Evolutionary conservation across 2,888 invertebrate species (phyloP).

Genomic region (Diloba caeruleocephala): DNA sequence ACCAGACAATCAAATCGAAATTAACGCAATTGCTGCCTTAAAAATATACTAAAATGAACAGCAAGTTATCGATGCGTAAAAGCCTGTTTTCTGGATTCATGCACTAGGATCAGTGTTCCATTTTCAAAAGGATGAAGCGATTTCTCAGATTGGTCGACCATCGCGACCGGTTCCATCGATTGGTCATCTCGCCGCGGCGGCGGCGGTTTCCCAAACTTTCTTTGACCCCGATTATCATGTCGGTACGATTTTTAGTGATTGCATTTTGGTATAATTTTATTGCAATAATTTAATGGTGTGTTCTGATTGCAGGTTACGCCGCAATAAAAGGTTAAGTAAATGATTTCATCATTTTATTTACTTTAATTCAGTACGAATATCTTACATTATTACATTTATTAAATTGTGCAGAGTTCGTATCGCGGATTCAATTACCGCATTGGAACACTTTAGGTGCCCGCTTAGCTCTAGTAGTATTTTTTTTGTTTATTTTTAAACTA

Average conservation of each 20-base stretch:
- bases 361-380: no score
- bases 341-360: not conserved
- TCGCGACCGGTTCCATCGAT: constrained; percentile 73
- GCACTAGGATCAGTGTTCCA: constrained; percentile 43
- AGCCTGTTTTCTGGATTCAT: constrained; percentile 33
- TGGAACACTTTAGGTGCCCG: not conserved
- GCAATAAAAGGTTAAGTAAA: constrained; percentile 3
- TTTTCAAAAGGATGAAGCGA: constrained; percentile 55
- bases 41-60: constrained; percentile 10
- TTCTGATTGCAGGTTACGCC: constrained; percentile 12
- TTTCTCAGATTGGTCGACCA: constrained; percentile 51
- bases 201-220: constrained; percentile 86
- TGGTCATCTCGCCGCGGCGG: constrained; percentile 72
- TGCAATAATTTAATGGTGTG: constrained; percentile 27
- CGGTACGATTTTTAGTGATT: constrained; percentile 64
- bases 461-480: no score
- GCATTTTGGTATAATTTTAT: constrained; percentile 56
- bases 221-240: constrained; percentile 77
- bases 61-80: constrained; percentile 10
- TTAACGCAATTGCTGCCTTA: constrained; percentile 52
- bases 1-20: constrained; percentile 23
- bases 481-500: no score
- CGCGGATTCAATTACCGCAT: not conserved
- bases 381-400: not conserved
- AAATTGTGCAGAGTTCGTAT: not conserved